Evolutionary conservation across 2,888 invertebrate species (phyloP), one percentile per base, ranked within the genome.

Genomic region (Cheilosia grossa): DNA sequence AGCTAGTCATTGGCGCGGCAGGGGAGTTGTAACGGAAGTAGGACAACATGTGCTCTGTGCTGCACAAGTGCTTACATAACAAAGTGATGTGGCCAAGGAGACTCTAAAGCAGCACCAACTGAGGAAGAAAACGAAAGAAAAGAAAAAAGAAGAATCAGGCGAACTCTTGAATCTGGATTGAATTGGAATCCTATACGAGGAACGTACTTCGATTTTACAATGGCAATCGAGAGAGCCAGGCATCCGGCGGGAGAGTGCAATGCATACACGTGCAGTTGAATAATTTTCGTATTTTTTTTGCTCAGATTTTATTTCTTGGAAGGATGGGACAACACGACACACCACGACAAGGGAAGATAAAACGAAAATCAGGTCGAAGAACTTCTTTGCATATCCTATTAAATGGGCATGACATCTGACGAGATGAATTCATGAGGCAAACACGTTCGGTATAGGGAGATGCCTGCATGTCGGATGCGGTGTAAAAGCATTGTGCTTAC

Each of bases 1-100:
- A 79, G 72, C 72, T 66, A 67, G 66, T 73, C 66, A 79, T 72
- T 79, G 72, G n/a, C n/a, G n/a, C n/a, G n/a, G 72, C 78, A 79
- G 40, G 63, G 78, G 64, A 79, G 78, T 79, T 80, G 73, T 80
- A 80, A 80, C 80, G 80, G 80, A 80, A 80, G 75, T 72, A 73
- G 82, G 77, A 66, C 77, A 82, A 82, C 77, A 82, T 77, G 77
- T 67, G 72, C 77, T 72, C 66, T 54, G 44, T 61, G 44, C 53
- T 72, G 70, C 82, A 82, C 70, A 72, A 77, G 77, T 82, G 82
- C 75, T 82, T 82, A 75, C 77, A 77, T 82, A 82, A 77, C 77
- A 67, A 66, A 82, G 82, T 77, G 66, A 69, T 72, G 54, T 72
- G 61, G 40, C 63, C 74, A 75, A 70, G 75, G 56, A 70, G 69